phyloP scores from a whole-genome alignment of 2,797 vertebrate genomes.

The Antrozous pallidus region DNA sequence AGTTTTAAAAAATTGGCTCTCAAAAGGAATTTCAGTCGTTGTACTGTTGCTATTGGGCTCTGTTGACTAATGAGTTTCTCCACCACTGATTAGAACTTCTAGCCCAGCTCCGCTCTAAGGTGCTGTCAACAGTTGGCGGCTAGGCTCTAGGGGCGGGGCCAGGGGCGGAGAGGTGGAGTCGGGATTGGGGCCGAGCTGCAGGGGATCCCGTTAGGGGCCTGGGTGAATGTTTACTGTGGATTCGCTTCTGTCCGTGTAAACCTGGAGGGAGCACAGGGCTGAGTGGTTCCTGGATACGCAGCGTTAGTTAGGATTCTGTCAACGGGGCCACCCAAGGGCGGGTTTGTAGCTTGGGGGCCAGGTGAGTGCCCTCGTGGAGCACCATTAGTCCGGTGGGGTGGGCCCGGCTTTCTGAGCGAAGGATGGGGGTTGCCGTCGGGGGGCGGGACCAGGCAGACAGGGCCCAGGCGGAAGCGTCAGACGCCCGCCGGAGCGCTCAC shows the following conservation, averaged over 20 bases:
- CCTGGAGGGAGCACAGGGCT: not conserved
- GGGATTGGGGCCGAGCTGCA: not conserved
- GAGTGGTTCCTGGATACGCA: not conserved
- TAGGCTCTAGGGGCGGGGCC: not conserved
- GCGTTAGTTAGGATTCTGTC: not conserved
- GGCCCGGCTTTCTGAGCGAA: not conserved
- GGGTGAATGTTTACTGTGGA: accelerated
- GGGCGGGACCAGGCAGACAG: not conserved
- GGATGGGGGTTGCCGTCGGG: not conserved
- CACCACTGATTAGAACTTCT: no score
- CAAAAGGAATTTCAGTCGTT: no score
- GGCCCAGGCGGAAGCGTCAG: not conserved
- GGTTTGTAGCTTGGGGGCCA: not conserved
- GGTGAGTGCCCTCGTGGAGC: not conserved
- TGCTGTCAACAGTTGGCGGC: not conserved
- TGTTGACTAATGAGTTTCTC: no score
- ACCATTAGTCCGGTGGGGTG: not conserved
- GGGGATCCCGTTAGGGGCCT: accelerated
- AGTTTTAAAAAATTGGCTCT: no score
- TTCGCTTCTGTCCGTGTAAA: not conserved
- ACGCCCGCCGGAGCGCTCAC: conserved; percentile 76
- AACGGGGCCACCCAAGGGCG: not conserved
- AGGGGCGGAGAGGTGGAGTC: not conserved
- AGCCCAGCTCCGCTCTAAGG: not conserved
- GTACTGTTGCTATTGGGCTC: no score